Percentiles rank a stretch among this genome's conserved stretches.
Evolutionary conservation across 2,113 vertebrate genomes (phyloP).

Genomic region (Anarhynchus alexandrinus): DNA sequence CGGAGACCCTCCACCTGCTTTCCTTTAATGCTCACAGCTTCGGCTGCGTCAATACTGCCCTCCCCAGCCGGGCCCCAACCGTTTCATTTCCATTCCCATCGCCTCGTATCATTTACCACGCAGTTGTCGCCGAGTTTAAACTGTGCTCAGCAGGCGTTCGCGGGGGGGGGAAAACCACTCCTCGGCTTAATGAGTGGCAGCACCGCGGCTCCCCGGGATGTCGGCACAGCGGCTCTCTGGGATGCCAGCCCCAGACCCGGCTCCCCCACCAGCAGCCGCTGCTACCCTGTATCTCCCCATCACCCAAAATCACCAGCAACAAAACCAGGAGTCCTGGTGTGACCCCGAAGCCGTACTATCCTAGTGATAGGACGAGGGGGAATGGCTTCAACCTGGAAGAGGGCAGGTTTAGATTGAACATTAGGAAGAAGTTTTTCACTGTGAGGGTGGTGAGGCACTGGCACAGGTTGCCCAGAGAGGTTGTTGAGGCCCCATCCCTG

Average conservation of each 20-base stretch:
- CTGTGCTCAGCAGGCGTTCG: background rate
- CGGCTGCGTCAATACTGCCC: background rate
- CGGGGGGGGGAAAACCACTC: background rate
- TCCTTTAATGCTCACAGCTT: background rate
- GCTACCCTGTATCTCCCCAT: background rate
- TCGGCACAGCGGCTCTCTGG: background rate
- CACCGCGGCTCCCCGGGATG: background rate
- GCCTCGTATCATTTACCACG: background rate
- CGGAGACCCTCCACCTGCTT: background rate
- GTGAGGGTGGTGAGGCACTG: too few relatives aligned
- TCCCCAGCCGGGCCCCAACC: background rate
- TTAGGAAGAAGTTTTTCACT: too few relatives aligned
- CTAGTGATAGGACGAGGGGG: too few relatives aligned
- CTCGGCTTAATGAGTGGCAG: background rate
- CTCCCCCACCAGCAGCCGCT: background rate
- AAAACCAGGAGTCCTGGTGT: background rate
- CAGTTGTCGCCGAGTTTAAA: background rate
- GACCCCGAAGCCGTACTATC: rapidly evolving
- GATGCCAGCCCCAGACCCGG: background rate
- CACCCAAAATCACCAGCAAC: background rate
- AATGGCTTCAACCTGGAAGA: too few relatives aligned
- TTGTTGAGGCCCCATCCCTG: too few relatives aligned
- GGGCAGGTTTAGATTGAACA: too few relatives aligned
- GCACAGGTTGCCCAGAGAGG: too few relatives aligned
- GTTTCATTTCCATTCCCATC: background rate